Base-by-base conservation (phyloP, 2,888 invertebrate genomes). In the Ectobius pallidus region DNA sequence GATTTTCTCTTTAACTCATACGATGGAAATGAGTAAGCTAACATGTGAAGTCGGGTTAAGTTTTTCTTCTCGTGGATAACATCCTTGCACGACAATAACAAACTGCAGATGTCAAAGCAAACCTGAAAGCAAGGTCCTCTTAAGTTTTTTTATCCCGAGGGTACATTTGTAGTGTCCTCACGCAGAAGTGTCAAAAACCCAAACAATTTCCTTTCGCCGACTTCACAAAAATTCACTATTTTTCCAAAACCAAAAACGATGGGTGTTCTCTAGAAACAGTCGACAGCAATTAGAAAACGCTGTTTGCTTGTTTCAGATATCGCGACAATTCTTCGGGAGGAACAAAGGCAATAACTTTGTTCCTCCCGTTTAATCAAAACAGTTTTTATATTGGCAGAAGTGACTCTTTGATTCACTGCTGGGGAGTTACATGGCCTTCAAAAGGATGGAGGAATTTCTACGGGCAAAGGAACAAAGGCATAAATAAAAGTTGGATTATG, bases 401-500 rank as follows among this genome's bases (percentile, higher is more conserved):
- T 58, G 58, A 16, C 16, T 27, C 58, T 30, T 30, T 58, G 58
- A 58, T 30, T n/a, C 30, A 58, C 58, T 30, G 30, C 58, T 58
- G 22, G 22, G n/a, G 3, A 25, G 27, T 58, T 58, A 58, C 58
- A 58, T n/a, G 58, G 22, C 34, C 34, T 30, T n/a, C 3, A 14
- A 16, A 6, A 30, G n/a, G n/a, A 3, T 30, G 16, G 27, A 30
- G 27, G 32, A 58, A 58, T 58, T 58, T 58, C 58, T 27, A 14
- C 30, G 32, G 27, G 25, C 2, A 55, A 55, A 30, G 25, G 58
- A 58, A 58, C 58, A 58, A 58, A 58, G 58, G 30, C 22, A 58
- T 58, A 58, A 58, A 58, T 58, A 58, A 58, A 58, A n/a, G 58
- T 4, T 58, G n/a, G n/a, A n/a, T n/a, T n/a, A n/a, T n/a, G n/a